Conservation (phyloP, 2,113 vertebrate genomes). For the Bos javanicus region DNA sequence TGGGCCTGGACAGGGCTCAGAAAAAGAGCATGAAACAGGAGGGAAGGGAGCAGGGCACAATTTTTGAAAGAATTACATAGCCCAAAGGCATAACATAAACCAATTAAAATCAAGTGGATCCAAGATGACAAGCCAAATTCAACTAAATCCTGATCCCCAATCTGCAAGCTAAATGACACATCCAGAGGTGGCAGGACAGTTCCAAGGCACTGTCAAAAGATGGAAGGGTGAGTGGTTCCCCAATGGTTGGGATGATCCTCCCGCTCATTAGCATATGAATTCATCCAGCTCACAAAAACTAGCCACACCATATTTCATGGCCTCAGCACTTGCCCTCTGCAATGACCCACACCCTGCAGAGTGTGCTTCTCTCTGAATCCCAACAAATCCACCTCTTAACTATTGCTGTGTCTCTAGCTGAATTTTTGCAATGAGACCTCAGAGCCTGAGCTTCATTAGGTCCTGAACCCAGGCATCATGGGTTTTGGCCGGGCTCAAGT, state of each 20-base stretch:
- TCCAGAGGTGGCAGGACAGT: background rate
- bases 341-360: background rate
- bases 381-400: background rate
- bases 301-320: background rate
- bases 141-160: background rate
- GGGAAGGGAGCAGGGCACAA: background rate
- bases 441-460: background rate
- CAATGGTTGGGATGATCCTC: background rate
- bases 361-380: background rate
- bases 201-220: background rate
- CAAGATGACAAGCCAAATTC: background rate
- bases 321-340: background rate
- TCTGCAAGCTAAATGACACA: background rate
- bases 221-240: background rate
- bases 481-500: background rate
- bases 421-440: background rate
- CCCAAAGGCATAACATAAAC: background rate
- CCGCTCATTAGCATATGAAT: background rate
- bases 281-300: background rate
- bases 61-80: background rate
- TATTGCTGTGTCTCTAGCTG: background rate
- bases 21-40: background rate
- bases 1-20: accelerated
- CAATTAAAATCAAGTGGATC: background rate
- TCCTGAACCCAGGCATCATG: background rate